Percentiles rank a stretch among this genome's conserved stretches.
Conservation (phyloP, 2,113 vertebrate genomes). For the Atherinomorus stipes region DNA sequence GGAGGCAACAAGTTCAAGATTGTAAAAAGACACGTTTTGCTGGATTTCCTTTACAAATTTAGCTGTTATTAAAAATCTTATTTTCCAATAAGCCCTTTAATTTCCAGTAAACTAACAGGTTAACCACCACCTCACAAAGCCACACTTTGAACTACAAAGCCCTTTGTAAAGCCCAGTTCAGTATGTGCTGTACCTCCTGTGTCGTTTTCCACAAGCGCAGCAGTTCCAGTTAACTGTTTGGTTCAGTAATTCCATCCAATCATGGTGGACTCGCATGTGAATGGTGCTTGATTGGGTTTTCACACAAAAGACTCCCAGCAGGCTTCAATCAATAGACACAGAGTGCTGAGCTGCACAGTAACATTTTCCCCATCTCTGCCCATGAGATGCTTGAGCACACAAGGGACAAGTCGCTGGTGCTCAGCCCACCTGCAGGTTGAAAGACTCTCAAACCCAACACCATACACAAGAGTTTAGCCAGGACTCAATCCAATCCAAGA, state of each 20-base stretch:
- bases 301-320: constrained; percentile 62
- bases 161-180: constrained; percentile 27
- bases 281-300: constrained; percentile 57
- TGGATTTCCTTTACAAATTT: too few species aligned
- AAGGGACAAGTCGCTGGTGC: constrained; percentile 39
- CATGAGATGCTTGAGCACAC: constrained; percentile 56
- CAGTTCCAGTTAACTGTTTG: constrained; percentile 33
- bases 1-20: too few species aligned
- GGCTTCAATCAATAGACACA: constrained; percentile 56
- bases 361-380: constrained; percentile 27
- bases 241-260: constrained; percentile 54
- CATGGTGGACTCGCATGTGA: constrained; percentile 50
- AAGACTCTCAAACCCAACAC: not conserved
- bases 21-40: too few species aligned
- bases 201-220: constrained; percentile 50
- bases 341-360: constrained; percentile 66
- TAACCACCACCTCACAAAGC: not conserved
- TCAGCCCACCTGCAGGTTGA: constrained; percentile 25
- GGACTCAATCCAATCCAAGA: not conserved
- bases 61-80: too few species aligned
- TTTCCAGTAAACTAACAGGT: too few species aligned
- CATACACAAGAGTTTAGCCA: too few species aligned
- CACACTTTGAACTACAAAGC: constrained; percentile 31
- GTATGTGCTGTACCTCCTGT: constrained; percentile 17
- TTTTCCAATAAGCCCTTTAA: too few species aligned